Percentiles rank a stretch among this genome's conserved stretches.
phyloP scores from a whole-genome alignment of 2,888 invertebrate genomes.

The Trisateles emortualis region DNA sequence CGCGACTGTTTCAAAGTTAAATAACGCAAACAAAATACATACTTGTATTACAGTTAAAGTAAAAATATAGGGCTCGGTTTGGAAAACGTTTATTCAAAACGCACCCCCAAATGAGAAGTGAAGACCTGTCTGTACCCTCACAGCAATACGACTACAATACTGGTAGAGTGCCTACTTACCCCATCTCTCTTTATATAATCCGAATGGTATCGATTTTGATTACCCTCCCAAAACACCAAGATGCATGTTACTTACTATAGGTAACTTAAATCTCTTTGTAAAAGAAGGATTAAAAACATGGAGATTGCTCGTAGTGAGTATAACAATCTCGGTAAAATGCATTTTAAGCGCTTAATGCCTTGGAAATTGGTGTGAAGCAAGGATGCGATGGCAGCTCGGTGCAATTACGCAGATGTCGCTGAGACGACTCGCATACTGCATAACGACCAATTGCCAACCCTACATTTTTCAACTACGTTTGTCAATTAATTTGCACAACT shows the following conservation, averaged over 20 bases:
- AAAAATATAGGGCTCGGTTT: too few species aligned
- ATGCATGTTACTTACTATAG: conserved; percentile 15
- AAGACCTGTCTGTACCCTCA: too few species aligned
- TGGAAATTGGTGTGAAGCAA: conserved; percentile 77
- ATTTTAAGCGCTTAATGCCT: conserved; percentile 78
- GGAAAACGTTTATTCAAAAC: too few species aligned
- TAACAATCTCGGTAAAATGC: conserved; percentile 79
- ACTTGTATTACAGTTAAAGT: neutral
- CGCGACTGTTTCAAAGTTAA: too few species aligned
- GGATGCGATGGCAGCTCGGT: conserved; percentile 66
- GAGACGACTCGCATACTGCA: conserved; percentile 51
- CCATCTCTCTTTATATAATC: too few species aligned
- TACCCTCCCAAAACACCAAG: too few species aligned
- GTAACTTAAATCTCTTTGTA: conserved; percentile 53
- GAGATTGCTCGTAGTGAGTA: conserved; percentile 63
- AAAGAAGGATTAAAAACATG: conserved; percentile 62
- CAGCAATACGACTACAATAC: too few species aligned
- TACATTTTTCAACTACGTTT: conserved; percentile 25
- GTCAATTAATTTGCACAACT: conserved; percentile 16
- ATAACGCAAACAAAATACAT: too few species aligned
- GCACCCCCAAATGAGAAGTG: too few species aligned
- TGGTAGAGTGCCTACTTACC: too few species aligned
- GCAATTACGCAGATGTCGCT: conserved; percentile 79
- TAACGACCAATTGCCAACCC: conserved; percentile 27
- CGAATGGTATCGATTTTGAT: too few species aligned